Conservation (phyloP, 2,113 vertebrate species). For the Chionis minor region DNA sequence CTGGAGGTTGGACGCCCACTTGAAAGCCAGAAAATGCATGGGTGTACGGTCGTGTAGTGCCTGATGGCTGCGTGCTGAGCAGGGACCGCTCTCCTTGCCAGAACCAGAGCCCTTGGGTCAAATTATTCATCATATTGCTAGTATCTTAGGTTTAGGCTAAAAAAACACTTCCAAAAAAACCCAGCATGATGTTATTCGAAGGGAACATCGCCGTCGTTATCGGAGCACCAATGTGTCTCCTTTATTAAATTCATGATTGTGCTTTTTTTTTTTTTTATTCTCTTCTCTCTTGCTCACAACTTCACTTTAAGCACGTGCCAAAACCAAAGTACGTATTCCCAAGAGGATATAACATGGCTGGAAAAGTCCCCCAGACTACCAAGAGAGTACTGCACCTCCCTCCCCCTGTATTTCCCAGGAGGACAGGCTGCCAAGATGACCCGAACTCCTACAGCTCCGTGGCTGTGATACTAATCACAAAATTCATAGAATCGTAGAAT, state of each 20-base stretch:
- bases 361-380: not conserved
- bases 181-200: not conserved
- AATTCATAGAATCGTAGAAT: no score
- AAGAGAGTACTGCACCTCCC: not conserved
- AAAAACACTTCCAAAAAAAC: not conserved
- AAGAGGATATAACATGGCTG: not conserved
- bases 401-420: not conserved
- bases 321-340: not conserved
- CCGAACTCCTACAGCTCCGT: not conserved
- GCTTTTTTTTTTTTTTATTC: not conserved
- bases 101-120: not conserved
- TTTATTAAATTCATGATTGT: not conserved
- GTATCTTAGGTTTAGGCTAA: not conserved
- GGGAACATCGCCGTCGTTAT: not conserved
- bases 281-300: not conserved
- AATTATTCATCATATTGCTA: not conserved
- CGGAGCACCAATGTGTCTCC: not conserved
- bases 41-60: not conserved
- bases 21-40: not conserved
- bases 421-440: not conserved
- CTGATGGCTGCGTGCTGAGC: not conserved
- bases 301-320: not conserved
- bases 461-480: rapidly evolving
- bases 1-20: not conserved
- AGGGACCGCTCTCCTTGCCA: rapidly evolving